Base-by-base conservation (phyloP, 2,113 vertebrate genomes). In the Actenoides lindsayi region DNA sequence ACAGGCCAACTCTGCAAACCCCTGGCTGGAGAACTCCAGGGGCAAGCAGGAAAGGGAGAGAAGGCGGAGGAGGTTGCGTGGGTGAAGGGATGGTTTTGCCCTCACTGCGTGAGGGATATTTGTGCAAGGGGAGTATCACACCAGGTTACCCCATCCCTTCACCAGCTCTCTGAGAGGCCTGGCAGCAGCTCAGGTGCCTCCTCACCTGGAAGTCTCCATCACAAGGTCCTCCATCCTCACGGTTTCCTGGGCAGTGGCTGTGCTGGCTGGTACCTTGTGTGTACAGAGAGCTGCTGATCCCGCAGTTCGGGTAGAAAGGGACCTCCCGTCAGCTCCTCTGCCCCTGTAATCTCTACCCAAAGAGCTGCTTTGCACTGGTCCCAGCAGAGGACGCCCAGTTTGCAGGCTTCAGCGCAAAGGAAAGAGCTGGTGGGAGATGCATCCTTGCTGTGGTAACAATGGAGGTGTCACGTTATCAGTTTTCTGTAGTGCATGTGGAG, bases 101-200 rank as follows among this genome's bases (percentile, higher is more conserved):
- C 48, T 87, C 1, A 0, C 64, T 6, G 50, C 54, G 4, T 0
- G 0, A 17, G 33, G 53, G 57, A 4, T 68, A 51, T 51, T 64
- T 30, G 27, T 20, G 30, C 37, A 2, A 16, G n/a, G 44, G 33
- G 37, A 83, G 39, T 39, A 28, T 54, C n/a, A 7, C 6, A 48
- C 62, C 0, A 0, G 42, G 82, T 62, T 90, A 70, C 37, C 59
- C 73, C 59, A 18, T 69, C 89, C 10, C 1, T 30, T 6, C 0
- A 18, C 30, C 56, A 27, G 46, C 44, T 60, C 44, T 60, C 33
- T 3, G 37, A 16, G 37, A 31, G 25, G 48, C 21, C 46, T 51
- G 56, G 84, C 83, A 65, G 39, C 1, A 10, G 39, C 74, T 16
- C 51, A 9, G 73, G 19, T 5, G 46, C 12, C 48, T 56, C 67